Base-by-base conservation (phyloP, 2,888 invertebrate species). In the Crematogaster levior region DNA sequence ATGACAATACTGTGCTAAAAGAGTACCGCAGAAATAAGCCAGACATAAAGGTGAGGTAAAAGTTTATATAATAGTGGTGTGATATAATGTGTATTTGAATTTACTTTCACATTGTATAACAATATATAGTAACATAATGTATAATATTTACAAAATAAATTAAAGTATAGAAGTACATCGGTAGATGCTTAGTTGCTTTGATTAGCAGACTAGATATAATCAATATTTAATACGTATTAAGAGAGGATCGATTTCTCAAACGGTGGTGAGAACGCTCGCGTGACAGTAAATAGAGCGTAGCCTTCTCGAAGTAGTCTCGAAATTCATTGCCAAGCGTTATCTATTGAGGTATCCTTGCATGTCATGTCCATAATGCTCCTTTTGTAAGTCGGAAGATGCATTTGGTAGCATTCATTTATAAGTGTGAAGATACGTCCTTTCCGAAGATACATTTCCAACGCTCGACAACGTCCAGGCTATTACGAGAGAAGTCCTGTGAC, bases 71-170 rank as follows among this genome's bases (percentile, higher is more conserved):
- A 40, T 65, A 85, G 84, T 93, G 85, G 90, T 91, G 88, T 92
- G 92, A 92, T 88, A 92, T 90, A 92, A 92, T 91, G 90, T 93
- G 92, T 93, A 91, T 93, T 91, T 92, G 89, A 87, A 46, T 91
- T 90, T 87, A 90, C 89, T 88, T 91, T 92, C 92, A 91, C 89
- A 90, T 91, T 87, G 92, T 93, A 93, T 93, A 93, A 93, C 92
- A 93, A 93, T 27, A 74, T 92, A 92, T 91, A 89, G 65, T 75
- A 84, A 85, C 90, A 89, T 87, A 89, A 83, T 92, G 91, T 93
- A 92, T 92, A 93, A 91, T 93, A 93, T 93, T 93, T 93, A 93
- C 93, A 93, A 93, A 93, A 93, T 93, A 93, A 93, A 93, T 93
- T 93, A 93, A 90, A 90, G 84, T 92, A 92, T 68, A 79, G 90